These are phyloP conservation scores for Selenia dentaria DNA, from an alignment of 2,888 invertebrate species.

Conservation along the genomic window DNA sequence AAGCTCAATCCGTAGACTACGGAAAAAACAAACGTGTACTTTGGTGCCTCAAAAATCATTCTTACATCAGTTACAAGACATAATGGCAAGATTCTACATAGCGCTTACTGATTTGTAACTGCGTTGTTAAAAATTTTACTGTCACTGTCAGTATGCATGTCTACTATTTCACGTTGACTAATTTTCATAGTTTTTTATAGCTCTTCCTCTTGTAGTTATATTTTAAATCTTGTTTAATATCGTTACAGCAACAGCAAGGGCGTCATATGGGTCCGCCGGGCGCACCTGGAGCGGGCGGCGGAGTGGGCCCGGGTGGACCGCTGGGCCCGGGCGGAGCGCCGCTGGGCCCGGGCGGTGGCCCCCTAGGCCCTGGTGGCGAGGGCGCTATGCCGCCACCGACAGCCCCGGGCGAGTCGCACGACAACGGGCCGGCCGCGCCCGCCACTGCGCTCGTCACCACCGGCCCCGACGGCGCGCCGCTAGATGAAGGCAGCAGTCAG, in stretches of 20 bases:
- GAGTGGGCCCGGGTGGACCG: slow-evolving; percentile 74
- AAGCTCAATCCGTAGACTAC: too few species aligned
- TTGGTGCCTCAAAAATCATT: too few species aligned
- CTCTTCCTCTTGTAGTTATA: too few species aligned
- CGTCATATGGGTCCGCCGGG: slow-evolving; percentile 84
- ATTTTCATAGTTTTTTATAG: too few species aligned
- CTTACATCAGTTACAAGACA: too few species aligned
- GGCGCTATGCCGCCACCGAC: slow-evolving; percentile 85
- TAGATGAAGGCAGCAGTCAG: slow-evolving; percentile 96
- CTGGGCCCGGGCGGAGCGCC: slow-evolving; percentile 43
- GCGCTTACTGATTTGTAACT: too few species aligned
- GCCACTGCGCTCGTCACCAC: slow-evolving; percentile 95
- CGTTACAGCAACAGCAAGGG: slow-evolving; percentile 38
- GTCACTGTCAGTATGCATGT: too few species aligned
- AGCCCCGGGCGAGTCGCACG: slow-evolving; percentile 86
- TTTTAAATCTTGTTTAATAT: too few species aligned
- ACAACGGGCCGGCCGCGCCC: slow-evolving; percentile 87
- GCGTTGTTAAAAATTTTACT: too few species aligned
- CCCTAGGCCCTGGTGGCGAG: slow-evolving; percentile 50
- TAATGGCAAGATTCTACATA: too few species aligned
- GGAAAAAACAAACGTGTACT: too few species aligned
- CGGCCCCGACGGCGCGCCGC: slow-evolving; percentile 94
- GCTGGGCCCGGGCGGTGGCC: slow-evolving; percentile 76
- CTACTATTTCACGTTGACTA: too few species aligned
- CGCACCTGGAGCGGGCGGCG: slow-evolving; percentile 40